Percentiles rank a stretch among this genome's conserved stretches.
These are phyloP conservation scores for Acanthoscelides obtectus DNA, from an alignment of 2,888 invertebrate genomes.

Conservation along the genomic window DNA sequence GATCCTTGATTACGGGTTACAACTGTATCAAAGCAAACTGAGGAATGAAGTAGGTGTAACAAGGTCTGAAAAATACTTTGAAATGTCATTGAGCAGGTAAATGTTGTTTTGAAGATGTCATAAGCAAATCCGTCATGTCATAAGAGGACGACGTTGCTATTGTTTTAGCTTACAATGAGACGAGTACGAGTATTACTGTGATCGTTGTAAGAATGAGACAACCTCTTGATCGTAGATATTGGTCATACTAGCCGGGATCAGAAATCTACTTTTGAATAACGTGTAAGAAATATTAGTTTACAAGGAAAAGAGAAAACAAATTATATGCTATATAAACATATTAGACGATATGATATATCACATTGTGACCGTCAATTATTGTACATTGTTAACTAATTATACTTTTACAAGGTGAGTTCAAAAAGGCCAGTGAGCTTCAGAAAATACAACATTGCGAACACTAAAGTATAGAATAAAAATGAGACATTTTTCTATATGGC, in stretches of 20 bases:
- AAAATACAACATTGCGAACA: not conserved
- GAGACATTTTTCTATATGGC: too few relatives aligned
- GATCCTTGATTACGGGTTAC: too few relatives aligned
- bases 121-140: too few relatives aligned
- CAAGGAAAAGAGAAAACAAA: not conserved
- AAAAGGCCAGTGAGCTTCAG: not conserved
- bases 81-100: too few relatives aligned
- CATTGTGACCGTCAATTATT: not conserved
- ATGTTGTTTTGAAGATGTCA: too few relatives aligned
- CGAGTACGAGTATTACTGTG: too few relatives aligned
- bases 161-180: too few relatives aligned
- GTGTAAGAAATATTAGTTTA: not conserved
- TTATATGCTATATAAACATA: not conserved
- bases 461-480: too few relatives aligned
- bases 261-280: not conserved
- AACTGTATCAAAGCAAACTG: too few relatives aligned
- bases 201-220: not conserved
- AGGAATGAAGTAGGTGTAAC: too few relatives aligned
- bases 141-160: too few relatives aligned
- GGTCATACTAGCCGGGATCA: not conserved
- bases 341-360: not conserved
- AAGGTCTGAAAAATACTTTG: too few relatives aligned
- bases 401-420: not conserved
- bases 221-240: not conserved
- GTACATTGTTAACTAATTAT: not conserved